phyloP scores from a whole-genome alignment of 1,140 invertebrate genomes.

The Melanaphis sacchari region DNA sequence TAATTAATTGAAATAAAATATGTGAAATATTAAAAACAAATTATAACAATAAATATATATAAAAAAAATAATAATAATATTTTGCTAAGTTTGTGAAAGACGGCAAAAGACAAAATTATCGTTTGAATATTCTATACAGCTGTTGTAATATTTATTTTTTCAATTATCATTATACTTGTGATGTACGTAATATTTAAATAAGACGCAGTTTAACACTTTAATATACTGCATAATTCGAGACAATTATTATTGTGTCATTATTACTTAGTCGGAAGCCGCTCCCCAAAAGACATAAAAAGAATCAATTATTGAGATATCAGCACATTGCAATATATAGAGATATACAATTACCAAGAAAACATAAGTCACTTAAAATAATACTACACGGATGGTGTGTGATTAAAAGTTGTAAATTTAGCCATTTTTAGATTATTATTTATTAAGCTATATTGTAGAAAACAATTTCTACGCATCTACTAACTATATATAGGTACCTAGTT shows the following conservation, averaged over 20 bases:
- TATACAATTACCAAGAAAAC: background rate
- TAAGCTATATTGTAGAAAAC: background rate
- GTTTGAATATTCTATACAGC: background rate
- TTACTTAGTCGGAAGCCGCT: slow-evolving; percentile 17
- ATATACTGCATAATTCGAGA: background rate
- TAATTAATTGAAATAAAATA: background rate
- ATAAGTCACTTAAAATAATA: background rate
- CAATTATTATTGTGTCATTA: background rate
- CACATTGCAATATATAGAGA: background rate
- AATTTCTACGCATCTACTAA: no score
- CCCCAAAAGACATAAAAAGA: background rate
- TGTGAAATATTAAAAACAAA: background rate
- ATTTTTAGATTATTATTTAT: background rate
- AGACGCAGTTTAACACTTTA: background rate
- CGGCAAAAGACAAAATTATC: background rate
- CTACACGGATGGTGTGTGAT: background rate
- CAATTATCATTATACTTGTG: background rate
- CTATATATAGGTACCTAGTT: background rate
- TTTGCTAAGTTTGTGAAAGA: background rate
- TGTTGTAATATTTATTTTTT: background rate
- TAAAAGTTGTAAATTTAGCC: background rate
- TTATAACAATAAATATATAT: background rate
- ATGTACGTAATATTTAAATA: background rate
- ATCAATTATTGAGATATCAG: background rate
- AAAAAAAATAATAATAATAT: background rate